Conservation (phyloP, 1,140 invertebrate species). For the Nasonia longicornis region DNA sequence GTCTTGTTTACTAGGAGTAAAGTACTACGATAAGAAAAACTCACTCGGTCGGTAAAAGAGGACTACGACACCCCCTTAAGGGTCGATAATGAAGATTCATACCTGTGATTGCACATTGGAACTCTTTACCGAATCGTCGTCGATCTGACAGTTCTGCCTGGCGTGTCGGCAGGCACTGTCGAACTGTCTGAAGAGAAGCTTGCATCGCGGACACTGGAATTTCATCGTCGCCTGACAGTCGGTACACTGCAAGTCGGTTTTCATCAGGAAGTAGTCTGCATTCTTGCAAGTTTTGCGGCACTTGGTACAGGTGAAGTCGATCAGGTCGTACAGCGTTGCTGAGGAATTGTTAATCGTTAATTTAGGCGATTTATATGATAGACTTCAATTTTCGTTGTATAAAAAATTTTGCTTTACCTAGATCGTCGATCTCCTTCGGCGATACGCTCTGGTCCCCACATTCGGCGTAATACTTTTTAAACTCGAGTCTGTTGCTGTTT, state of each 20-base stretch:
- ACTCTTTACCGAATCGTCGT: background rate
- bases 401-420: background rate
- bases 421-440: background rate
- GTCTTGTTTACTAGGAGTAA: too few relatives aligned
- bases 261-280: conserved; percentile 10
- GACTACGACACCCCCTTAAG: background rate
- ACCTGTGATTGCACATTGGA: background rate
- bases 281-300: conserved; percentile 16
- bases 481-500: background rate
- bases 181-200: conserved; percentile 32
- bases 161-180: conserved; percentile 29
- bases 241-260: background rate
- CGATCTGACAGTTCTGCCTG: conserved; percentile 21
- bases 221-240: conserved; percentile 24
- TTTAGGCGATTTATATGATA: background rate
- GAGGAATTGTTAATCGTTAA: background rate
- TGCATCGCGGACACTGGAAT: conserved; percentile 36
- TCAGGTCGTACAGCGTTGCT: background rate
- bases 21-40: too few relatives aligned
- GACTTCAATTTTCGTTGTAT: background rate
- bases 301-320: conserved; percentile 36
- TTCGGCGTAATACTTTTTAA: conserved; percentile 1
- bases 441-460: background rate
- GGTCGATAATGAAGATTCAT: background rate
- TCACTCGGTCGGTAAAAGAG: too few relatives aligned